Evolutionary conservation across 92 coral and sea anemone genomes (phyloP), one percentile per base, ranked within the genome.

Genomic region (Siderastrea siderea): DNA sequence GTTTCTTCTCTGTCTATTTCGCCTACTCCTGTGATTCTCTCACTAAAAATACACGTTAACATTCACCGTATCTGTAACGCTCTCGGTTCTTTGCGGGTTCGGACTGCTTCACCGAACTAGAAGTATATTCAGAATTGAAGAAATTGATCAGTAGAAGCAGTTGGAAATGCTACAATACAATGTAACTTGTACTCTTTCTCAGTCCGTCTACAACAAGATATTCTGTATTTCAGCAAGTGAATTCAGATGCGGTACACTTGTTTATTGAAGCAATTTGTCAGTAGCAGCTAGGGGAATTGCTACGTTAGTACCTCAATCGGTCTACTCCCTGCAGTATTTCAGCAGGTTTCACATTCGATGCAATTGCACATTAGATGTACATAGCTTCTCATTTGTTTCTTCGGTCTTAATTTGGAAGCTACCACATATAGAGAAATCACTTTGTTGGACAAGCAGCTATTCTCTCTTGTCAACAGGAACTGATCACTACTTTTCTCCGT

Each of bases 391-490:
- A 8, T 71, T 82, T 74, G 50, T 74, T 71, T 82, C 68, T 54
- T 47, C 43, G 68, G 68, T 70, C 86, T 82, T 69, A 82, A 71
- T 70, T 80, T 80, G 70, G 86, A 70, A 46, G 78, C 12, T 53
- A 52, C 84, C 45, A 10, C 38, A 71, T 55, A 44, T 44, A 65
- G 62, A 47, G 58, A 80, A 63, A 79, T 64, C 71, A 64, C 73
- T 64, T 79, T 46, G 61, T 13, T 52, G 61, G 74, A 51, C 7
- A 79, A 66, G 58, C 58, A 38, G 16, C 7, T 14, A 61, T 47
- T 62, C 47, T 81, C 76, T 69, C 86, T 55, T 69, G 55, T 4
- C 66, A 16, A 58, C 66, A 58, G 68, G 54, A 61, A 68, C 19
- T 10, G 65, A 68, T 79, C 67, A 67, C 44, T 81, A 68, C 54